Percentiles rank a stretch among this genome's conserved stretches.
Evolutionary conservation across 2,888 invertebrate species (phyloP).

Genomic region (Epinotia bilunana): DNA sequence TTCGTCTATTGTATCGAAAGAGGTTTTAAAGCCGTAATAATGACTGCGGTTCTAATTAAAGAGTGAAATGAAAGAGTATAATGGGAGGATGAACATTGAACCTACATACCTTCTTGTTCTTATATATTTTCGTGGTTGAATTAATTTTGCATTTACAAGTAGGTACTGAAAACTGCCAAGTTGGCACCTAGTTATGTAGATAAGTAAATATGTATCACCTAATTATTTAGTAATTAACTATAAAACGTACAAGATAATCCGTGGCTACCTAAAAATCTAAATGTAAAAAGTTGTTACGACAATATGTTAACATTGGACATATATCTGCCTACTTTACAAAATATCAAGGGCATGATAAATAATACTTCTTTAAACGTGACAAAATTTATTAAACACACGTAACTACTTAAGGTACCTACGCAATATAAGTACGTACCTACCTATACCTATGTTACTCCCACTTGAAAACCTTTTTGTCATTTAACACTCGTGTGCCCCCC

Average conservation of each 20-base stretch:
- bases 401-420: background rate
- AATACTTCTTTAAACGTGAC: background rate
- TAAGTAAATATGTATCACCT: too few relatives aligned
- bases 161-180: too few relatives aligned
- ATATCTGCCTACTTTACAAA: background rate
- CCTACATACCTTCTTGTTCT: background rate
- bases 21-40: conserved; percentile 48
- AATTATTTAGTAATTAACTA: too few relatives aligned
- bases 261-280: background rate
- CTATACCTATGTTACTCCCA: conserved; percentile 50
- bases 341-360: too few relatives aligned
- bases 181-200: too few relatives aligned
- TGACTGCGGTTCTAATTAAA: conserved; percentile 42
- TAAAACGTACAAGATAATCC: background rate
- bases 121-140: background rate
- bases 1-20: conserved; percentile 68
- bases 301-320: background rate
- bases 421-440: background rate
- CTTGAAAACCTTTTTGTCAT: conserved; percentile 60
- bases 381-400: background rate
- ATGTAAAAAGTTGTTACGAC: too few relatives aligned
- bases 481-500: conserved; percentile 60
- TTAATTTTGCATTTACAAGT: background rate
- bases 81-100: background rate
- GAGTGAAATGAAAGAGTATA: conserved; percentile 19